Conservation (phyloP, 2,888 invertebrate species). For the Drosophila multiciliata region DNA sequence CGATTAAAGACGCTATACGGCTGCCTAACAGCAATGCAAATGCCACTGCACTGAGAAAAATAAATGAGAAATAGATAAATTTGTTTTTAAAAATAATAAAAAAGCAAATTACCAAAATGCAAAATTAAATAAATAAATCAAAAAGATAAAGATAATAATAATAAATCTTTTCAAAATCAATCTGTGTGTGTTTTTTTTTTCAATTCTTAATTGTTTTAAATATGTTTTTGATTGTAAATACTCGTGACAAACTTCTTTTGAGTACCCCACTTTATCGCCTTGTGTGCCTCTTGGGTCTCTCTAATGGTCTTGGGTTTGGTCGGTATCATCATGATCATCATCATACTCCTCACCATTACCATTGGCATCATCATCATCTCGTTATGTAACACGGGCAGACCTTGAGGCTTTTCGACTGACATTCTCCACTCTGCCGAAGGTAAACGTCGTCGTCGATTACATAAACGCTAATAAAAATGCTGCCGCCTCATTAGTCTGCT, state of each 20-base stretch:
- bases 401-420: conserved; percentile 42
- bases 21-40: conserved; percentile 50
- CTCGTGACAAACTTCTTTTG: neutral
- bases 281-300: conserved; percentile 13
- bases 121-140: neutral
- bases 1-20: conserved; percentile 55
- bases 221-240: neutral
- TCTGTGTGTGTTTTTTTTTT: neutral
- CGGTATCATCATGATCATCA: conserved; percentile 19
- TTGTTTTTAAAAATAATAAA: neutral
- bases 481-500: conserved; percentile 64
- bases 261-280: neutral
- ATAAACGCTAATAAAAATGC: conserved; percentile 72
- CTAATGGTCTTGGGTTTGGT: conserved; percentile 65
- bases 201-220: neutral
- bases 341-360: conserved; percentile 3
- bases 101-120: neutral
- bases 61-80: fast-evolving
- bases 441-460: conserved; percentile 49
- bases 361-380: conserved; percentile 15
- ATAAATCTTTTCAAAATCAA: neutral
- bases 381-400: conserved; percentile 40
- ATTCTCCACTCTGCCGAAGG: conserved; percentile 61
- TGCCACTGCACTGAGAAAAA: conserved; percentile 46
- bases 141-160: neutral